phyloP scores from a whole-genome alignment of 2,888 invertebrate species.

The Seira sanloemensis region DNA sequence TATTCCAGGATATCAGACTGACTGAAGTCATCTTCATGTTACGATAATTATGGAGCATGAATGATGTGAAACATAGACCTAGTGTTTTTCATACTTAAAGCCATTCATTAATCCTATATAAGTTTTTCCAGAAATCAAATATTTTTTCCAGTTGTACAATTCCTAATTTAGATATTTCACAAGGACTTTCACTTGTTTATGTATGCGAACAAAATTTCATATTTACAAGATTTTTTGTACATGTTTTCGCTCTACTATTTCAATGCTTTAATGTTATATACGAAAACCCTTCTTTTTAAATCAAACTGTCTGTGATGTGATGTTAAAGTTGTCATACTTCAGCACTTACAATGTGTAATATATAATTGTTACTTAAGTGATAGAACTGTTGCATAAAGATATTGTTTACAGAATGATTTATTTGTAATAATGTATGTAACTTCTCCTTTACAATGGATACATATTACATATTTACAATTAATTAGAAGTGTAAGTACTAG shows the following conservation, averaged over 20 bases:
- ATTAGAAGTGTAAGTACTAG: not conserved
- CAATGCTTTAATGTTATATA: constrained; percentile 23
- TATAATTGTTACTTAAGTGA: not conserved
- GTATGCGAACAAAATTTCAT: constrained; percentile 8
- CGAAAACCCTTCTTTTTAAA: constrained; percentile 48
- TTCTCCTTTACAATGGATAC: not conserved
- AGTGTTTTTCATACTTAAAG: not conserved
- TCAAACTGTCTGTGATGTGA: constrained; percentile 62
- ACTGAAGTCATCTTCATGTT: constrained; percentile 24
- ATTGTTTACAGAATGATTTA: constrained; percentile 3
- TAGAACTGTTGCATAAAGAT: not conserved
- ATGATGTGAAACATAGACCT: not conserved
- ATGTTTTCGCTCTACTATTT: constrained; percentile 30
- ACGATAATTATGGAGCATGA: not conserved
- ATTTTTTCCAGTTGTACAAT: not conserved
- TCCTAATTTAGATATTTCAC: not conserved
- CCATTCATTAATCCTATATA: not conserved
- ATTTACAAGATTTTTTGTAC: not conserved
- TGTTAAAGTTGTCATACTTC: constrained; percentile 59
- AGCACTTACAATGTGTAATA: constrained; percentile 35
- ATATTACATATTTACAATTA: not conserved
- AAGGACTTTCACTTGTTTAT: constrained; percentile 52
- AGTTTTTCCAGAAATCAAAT: not conserved
- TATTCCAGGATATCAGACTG: constrained; percentile 60
- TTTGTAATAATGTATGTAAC: not conserved